These are phyloP conservation scores for Palythoa grandiflora DNA, from an alignment of 92 coral and sea anemone genomes.

Conservation along the genomic window DNA sequence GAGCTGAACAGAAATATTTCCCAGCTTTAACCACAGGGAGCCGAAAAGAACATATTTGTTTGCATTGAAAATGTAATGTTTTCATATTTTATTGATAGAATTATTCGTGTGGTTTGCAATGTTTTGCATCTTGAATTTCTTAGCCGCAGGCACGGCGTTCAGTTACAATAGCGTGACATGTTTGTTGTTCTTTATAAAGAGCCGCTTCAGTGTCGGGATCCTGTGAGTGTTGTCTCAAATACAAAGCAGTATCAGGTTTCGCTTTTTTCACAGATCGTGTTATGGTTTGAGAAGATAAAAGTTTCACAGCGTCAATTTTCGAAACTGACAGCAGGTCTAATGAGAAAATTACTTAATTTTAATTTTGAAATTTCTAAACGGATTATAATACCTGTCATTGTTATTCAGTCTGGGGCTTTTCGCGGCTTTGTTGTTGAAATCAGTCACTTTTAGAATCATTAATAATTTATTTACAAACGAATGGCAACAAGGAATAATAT, in stretches of 20 bases:
- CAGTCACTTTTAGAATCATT: slow-evolving; percentile 29
- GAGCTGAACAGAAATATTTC: background rate
- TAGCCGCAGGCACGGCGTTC: background rate
- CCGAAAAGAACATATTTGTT: background rate
- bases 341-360: background rate
- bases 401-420: background rate
- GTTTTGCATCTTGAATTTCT: background rate
- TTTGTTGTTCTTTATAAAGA: background rate
- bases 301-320: background rate
- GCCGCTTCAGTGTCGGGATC: background rate
- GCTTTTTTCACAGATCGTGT: background rate
- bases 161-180: background rate
- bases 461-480: slow-evolving; percentile 29
- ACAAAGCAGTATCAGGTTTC: background rate
- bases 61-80: background rate
- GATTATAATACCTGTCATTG: background rate
- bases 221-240: background rate
- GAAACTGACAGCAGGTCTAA: background rate
- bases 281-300: background rate
- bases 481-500: slow-evolving; percentile 1
- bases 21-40: background rate
- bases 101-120: background rate
- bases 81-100: background rate
- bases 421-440: slow-evolving; percentile 17
- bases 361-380: background rate